Evolutionary conservation across 2,113 vertebrate species (phyloP).

Genomic region (Daphoenositta chrysoptera): DNA sequence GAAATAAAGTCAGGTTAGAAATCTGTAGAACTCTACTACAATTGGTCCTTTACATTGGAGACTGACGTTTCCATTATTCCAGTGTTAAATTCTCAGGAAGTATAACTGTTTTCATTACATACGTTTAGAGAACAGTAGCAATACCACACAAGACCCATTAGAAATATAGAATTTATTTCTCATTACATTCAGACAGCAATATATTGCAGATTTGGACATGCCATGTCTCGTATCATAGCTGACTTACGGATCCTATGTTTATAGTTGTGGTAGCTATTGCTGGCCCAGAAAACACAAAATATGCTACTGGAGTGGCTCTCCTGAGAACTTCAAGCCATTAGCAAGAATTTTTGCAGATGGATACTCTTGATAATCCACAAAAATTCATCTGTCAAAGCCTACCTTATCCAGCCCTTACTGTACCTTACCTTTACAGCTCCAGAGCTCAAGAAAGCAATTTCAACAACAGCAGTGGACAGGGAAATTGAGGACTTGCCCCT

Average conservation of each 20-base stretch:
- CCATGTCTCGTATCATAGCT: neutral
- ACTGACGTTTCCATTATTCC: neutral
- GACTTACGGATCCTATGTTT: neutral
- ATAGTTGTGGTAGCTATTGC: neutral
- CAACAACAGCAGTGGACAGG: neutral
- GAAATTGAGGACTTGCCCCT: neutral
- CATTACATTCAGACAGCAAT: slow-evolving; percentile 58
- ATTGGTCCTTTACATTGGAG: rapidly evolving
- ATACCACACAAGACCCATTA: slow-evolving; percentile 38
- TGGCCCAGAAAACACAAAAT: neutral
- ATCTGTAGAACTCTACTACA: neutral
- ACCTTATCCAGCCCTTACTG: neutral
- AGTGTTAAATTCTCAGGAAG: neutral
- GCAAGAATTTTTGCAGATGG: neutral
- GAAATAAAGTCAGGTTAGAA: neutral
- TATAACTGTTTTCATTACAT: neutral
- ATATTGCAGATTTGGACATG: neutral
- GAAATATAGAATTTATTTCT: slow-evolving; percentile 83
- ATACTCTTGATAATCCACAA: neutral
- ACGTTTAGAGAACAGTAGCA: neutral
- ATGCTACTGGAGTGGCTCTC: neutral
- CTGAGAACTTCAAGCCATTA: neutral
- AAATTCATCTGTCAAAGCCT: neutral
- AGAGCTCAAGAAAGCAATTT: neutral
- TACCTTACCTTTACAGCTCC: neutral